phyloP scores from a whole-genome alignment of 2,888 invertebrate species.

The Drosophila fungiperda region DNA sequence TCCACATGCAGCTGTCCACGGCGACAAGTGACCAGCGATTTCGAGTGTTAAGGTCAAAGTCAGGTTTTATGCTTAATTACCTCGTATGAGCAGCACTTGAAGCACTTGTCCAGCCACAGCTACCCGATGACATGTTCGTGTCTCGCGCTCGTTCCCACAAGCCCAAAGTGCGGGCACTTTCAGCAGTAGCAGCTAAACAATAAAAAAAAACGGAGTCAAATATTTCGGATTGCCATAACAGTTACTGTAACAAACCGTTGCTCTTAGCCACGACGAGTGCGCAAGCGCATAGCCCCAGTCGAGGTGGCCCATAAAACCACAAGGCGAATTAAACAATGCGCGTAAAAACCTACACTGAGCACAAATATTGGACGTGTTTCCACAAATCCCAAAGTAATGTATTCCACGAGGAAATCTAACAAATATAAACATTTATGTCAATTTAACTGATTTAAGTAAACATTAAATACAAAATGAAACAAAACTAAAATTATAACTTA shows the following conservation, averaged over 20 bases:
- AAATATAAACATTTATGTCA: background rate
- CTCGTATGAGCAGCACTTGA: conserved; percentile 32
- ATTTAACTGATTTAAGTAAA: too few species aligned
- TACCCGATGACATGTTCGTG: conserved; percentile 50
- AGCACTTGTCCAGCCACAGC: conserved; percentile 24
- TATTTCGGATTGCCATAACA: conserved; percentile 29
- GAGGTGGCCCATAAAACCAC: conserved; percentile 53
- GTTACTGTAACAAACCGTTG: conserved; percentile 37
- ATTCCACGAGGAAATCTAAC: background rate
- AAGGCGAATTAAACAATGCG: conserved; percentile 46
- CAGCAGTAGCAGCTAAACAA: conserved; percentile 20
- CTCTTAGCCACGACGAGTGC: conserved; percentile 32
- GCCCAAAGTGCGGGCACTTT: conserved; percentile 25
- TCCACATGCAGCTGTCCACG: conserved; percentile 44
- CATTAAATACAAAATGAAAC: background rate
- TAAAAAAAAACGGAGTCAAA: conserved; percentile 11
- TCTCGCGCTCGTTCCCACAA: conserved; percentile 57
- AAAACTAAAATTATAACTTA: background rate
- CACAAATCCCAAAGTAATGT: background rate
- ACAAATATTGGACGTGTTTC: conserved; percentile 8
- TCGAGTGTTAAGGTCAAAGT: conserved; percentile 81
- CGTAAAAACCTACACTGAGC: conserved; percentile 19
- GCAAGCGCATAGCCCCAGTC: conserved; percentile 38
- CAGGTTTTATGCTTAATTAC: conserved; percentile 79
- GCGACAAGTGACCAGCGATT: conserved; percentile 44